Conservation (phyloP, 2,113 vertebrate species). For the Coreoperca whiteheadi region DNA sequence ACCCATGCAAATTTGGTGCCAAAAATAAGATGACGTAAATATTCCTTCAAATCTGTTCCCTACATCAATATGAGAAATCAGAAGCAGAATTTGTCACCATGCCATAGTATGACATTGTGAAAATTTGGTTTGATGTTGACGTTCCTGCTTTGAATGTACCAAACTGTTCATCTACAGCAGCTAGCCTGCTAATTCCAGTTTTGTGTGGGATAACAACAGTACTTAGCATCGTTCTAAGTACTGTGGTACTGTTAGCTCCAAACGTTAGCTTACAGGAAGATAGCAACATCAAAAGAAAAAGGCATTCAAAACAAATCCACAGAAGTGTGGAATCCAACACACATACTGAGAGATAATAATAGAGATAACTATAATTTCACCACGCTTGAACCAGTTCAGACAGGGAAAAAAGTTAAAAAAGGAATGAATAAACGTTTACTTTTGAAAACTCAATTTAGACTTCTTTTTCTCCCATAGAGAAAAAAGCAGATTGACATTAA, state of each 20-base stretch:
- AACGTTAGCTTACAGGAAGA: not conserved
- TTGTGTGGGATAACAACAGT: not conserved
- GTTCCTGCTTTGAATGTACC: not conserved
- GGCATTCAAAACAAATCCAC: conserved; percentile 4
- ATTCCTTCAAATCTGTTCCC: conserved; percentile 23
- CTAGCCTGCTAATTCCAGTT: not conserved
- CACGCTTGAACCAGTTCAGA: not conserved
- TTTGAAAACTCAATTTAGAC: conserved; percentile 19
- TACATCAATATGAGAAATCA: conserved; percentile 18
- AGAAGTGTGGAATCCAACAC: not conserved
- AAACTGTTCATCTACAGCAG: not conserved
- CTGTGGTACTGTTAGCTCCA: no score
- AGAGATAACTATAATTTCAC: conserved; percentile 1
- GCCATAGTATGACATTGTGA: not conserved
- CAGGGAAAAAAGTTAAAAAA: conserved; percentile 27
- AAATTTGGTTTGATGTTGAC: not conserved
- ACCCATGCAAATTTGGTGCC: conserved; percentile 32
- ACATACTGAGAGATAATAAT: not conserved
- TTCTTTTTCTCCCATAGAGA: not conserved
- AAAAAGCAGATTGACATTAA: conserved; percentile 16
- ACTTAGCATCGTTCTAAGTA: no score
- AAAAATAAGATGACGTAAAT: conserved; percentile 41
- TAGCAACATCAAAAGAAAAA: not conserved
- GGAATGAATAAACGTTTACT: not conserved
- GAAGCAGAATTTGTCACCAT: not conserved